These are phyloP conservation scores for Melieria picta DNA, from an alignment of 2,888 invertebrate species.

Conservation along the genomic window DNA sequence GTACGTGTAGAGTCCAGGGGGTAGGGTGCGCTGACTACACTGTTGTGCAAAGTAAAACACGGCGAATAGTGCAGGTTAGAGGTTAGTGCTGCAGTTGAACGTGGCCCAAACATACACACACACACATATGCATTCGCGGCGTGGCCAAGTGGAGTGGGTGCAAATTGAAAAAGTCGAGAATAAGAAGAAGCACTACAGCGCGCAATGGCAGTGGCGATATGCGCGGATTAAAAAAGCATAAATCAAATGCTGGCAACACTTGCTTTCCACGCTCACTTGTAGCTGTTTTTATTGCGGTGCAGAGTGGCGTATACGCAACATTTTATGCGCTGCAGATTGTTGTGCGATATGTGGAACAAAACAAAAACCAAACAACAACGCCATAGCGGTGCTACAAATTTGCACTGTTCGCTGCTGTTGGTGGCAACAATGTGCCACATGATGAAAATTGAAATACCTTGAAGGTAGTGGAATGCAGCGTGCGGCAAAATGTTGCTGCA, in stretches of 20 bases:
- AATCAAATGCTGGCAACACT: slow-evolving; percentile 9
- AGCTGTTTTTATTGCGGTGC: background rate
- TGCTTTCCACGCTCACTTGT: background rate
- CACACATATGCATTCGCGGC: slow-evolving; percentile 6
- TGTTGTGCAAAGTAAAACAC: too few species aligned
- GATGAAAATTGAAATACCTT: too few species aligned
- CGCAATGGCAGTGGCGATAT: background rate
- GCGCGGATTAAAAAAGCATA: slow-evolving; percentile 3
- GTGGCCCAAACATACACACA: background rate
- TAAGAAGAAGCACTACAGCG: too few species aligned
- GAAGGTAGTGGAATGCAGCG: too few species aligned
- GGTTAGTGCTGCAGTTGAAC: background rate
- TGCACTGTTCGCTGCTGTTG: too few species aligned
- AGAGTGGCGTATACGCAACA: slow-evolving; percentile 8
- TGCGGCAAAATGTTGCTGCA: too few species aligned
- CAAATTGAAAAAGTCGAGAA: too few species aligned
- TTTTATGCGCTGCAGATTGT: background rate
- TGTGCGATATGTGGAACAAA: background rate
- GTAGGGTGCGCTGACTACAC: too few species aligned
- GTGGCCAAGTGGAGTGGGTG: too few species aligned
- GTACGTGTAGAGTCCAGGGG: too few species aligned
- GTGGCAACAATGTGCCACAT: too few species aligned
- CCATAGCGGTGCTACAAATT: too few species aligned
- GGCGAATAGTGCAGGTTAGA: background rate
- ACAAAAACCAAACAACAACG: background rate